Conservation (phyloP, 2,888 invertebrate species). For the Agrochola circellaris region DNA sequence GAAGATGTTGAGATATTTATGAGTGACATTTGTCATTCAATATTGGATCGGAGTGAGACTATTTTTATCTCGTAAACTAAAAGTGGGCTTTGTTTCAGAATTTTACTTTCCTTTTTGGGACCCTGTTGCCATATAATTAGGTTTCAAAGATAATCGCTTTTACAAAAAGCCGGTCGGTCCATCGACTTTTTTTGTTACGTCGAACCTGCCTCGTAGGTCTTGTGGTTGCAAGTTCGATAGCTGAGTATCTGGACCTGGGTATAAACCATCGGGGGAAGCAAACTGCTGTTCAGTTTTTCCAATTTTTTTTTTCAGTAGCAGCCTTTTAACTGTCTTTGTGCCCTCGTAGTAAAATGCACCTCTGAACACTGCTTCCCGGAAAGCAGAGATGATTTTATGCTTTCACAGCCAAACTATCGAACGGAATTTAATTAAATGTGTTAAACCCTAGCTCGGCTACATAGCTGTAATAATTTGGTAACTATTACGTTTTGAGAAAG, state of each 20-base stretch:
- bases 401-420: not conserved
- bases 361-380: too few species aligned
- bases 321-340: not conserved
- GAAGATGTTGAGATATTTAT: slow-evolving; percentile 25
- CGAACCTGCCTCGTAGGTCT: not conserved
- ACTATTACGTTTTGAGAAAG: not conserved
- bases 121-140: too few species aligned
- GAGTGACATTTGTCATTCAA: slow-evolving; percentile 49
- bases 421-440: not conserved
- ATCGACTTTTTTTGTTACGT: not conserved
- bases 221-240: not conserved
- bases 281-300: too few species aligned
- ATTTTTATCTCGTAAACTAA: slow-evolving; percentile 33
- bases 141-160: not conserved
- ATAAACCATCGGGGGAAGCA: too few species aligned
- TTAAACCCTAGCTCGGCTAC: not conserved
- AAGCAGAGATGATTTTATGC: not conserved
- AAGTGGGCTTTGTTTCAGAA: not conserved
- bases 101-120: not conserved
- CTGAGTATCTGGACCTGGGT: not conserved
- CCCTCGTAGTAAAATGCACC: too few species aligned
- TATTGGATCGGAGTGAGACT: slow-evolving; percentile 26
- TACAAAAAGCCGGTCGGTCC: not conserved
- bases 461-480: not conserved
- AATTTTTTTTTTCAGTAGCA: not conserved